Percentiles rank a stretch among this genome's conserved stretches.
phyloP scores from a whole-genome alignment of 2,113 vertebrate species.

The Lota lota region DNA sequence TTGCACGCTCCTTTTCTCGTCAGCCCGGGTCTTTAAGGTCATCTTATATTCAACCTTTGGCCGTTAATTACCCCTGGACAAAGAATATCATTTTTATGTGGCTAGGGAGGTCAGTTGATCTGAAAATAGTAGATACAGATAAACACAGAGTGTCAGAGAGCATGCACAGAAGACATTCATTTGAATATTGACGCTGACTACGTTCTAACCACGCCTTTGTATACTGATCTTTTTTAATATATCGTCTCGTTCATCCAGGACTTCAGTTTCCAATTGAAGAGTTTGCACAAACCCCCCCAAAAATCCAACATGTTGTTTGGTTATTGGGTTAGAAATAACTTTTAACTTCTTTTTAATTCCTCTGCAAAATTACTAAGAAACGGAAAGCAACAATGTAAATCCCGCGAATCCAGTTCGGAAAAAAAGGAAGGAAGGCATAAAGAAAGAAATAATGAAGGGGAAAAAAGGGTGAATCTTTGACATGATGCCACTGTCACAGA shows the following conservation, averaged over 20 bases:
- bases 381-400: slow-evolving; percentile 71
- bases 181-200: slow-evolving; percentile 28
- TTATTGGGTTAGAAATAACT: background rate
- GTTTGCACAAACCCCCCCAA: too few species aligned
- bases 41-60: slow-evolving; percentile 32
- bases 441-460: slow-evolving; percentile 43
- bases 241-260: too few species aligned
- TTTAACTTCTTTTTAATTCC: slow-evolving; percentile 37
- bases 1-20: slow-evolving; percentile 2
- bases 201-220: background rate
- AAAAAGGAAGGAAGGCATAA: slow-evolving; percentile 16
- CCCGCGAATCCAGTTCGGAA: slow-evolving; percentile 44
- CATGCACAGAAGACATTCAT: slow-evolving; percentile 56
- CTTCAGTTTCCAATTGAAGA: too few species aligned
- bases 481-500: slow-evolving; percentile 73
- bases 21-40: slow-evolving; percentile 14
- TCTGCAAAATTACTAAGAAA: slow-evolving; percentile 69
- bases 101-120: slow-evolving; percentile 45
- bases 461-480: slow-evolving; percentile 68
- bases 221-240: too few species aligned
- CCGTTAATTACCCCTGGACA: slow-evolving; percentile 42
- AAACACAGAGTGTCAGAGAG: slow-evolving; percentile 47
- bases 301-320: background rate
- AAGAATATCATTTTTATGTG: slow-evolving; percentile 17
- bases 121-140: slow-evolving; percentile 48